Base-by-base conservation (phyloP, 2,797 vertebrate genomes). In the Paedocypris micromegethes region DNA sequence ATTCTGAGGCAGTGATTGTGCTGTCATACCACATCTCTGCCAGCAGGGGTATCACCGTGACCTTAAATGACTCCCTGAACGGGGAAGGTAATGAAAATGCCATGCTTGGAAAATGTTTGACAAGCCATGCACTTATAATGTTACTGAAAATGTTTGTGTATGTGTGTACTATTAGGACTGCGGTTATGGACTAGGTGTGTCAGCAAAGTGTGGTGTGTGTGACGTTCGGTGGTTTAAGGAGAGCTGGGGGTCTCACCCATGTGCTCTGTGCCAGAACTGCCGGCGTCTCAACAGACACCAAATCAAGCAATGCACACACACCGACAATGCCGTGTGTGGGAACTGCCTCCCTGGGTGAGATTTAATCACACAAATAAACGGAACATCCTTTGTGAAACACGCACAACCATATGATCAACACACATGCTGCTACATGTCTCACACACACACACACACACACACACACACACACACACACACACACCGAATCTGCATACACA, bases 331-430 rank as follows among this genome's bases (percentile, higher is more conserved):
- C 0, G 64, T 83, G 7, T 92, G 91, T 0, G 90, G 89, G 60
- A 85, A 88, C 48, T 92, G 90, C 70, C 79, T 91, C 56, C 86
- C 87, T 0, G 89, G 89, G 89, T 91, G 67, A 86, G 86, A 66
- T 37, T 40, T 55, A 58, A 9, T 38, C 48, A 38, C n/a, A 2
- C 49, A 9, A 40, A 67, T 5, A 41, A 8, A 47, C n/a, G 43
- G 6, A 67, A 57, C n/a, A 67, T 51, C 6, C 6, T 44, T 53
- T 49, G 55, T 6, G 5, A 48, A 62, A 61, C 40, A n/a, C 9
- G 3, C 23, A 23, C 23, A 23, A 23, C 23, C 23, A 23, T 23
- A 38, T 37, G 6, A 23, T 9, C 46, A 9, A 48, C 5, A 5
- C 59, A 42, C 9, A 43, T 43, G 5, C 38, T 70, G 61, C 39